Evolutionary conservation across 2,888 invertebrate species (phyloP).

Genomic region (Drosophila anceps): DNA sequence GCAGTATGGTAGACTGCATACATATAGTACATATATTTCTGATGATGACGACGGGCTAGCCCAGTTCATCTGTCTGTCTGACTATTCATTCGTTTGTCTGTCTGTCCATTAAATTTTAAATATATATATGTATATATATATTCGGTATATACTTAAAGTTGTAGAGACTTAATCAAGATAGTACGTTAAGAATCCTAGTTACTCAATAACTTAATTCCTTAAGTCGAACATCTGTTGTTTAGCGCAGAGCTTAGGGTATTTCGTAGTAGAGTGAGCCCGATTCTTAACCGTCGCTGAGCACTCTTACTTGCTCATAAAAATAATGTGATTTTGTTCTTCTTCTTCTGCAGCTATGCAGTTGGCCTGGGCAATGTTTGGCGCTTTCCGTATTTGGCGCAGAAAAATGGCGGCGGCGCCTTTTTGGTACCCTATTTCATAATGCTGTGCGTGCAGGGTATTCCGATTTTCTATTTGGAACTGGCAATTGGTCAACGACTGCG

Average conservation of each 20-base stretch:
- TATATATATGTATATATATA: no score
- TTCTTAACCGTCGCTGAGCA: no score
- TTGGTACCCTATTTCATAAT: constrained; percentile 98
- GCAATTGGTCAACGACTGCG: constrained; percentile 97
- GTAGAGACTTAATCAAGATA: no score
- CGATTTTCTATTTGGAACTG: constrained; percentile 97
- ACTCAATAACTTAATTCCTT: neutral
- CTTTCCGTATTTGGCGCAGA: constrained; percentile 97
- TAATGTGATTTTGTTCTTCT: neutral
- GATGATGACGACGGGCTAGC: no score
- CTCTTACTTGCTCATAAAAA: neutral
- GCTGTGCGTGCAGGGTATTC: constrained; percentile 97
- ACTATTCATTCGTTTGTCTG: no score
- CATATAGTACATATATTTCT: neutral
- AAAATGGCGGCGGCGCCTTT: constrained; percentile 98
- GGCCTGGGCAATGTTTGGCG: constrained; percentile 98
- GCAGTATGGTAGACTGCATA: neutral
- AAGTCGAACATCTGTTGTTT: neutral
- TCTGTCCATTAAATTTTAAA: no score
- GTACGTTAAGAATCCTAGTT: no score
- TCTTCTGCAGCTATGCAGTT: constrained; percentile 91
- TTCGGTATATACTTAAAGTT: no score
- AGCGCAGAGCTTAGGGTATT: neutral
- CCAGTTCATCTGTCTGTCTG: no score
- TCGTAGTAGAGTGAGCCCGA: neutral